These are phyloP conservation scores for Oncorhynchus nerka DNA, from an alignment of 2,113 vertebrate species.

Conservation along the genomic window DNA sequence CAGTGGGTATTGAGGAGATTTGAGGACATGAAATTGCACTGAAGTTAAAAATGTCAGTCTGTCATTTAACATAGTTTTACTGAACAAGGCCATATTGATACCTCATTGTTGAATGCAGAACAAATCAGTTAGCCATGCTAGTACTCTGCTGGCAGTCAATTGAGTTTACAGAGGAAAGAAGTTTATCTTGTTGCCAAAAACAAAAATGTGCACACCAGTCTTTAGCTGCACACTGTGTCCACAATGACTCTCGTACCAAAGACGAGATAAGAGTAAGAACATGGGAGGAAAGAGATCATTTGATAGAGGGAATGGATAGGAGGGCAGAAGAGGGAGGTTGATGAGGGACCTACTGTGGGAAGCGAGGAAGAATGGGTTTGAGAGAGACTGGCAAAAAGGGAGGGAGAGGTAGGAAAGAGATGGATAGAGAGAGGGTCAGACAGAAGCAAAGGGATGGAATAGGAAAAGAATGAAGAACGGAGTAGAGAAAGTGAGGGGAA, in stretches of 20 bases:
- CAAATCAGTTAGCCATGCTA: conserved; percentile 15
- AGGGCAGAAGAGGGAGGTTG: background rate
- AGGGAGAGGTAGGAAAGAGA: background rate
- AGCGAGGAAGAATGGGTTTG: background rate
- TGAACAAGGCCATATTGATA: too few relatives aligned
- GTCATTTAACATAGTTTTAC: too few relatives aligned
- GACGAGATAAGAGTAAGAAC: background rate
- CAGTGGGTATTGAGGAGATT: too few relatives aligned
- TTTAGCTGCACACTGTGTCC: background rate
- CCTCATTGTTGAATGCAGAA: background rate
- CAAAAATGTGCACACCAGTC: conserved; percentile 7
- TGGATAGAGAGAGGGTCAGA: background rate
- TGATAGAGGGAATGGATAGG: background rate
- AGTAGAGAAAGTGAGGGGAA: background rate
- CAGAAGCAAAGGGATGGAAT: background rate
- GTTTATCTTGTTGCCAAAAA: conserved; percentile 40
- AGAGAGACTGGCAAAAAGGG: background rate
- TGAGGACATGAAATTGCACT: too few relatives aligned
- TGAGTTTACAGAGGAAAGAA: conserved; percentile 33
- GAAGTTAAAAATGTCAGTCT: too few relatives aligned
- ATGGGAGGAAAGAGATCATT: background rate
- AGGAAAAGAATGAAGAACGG: background rate
- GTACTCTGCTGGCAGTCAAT: conserved; percentile 20
- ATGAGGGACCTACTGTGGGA: background rate
- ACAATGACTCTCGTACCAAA: conserved; percentile 5